Evolutionary conservation across 2,888 invertebrate genomes (phyloP), one percentile per base, ranked within the genome.

Genomic region (Oscheius sp.): DNA sequence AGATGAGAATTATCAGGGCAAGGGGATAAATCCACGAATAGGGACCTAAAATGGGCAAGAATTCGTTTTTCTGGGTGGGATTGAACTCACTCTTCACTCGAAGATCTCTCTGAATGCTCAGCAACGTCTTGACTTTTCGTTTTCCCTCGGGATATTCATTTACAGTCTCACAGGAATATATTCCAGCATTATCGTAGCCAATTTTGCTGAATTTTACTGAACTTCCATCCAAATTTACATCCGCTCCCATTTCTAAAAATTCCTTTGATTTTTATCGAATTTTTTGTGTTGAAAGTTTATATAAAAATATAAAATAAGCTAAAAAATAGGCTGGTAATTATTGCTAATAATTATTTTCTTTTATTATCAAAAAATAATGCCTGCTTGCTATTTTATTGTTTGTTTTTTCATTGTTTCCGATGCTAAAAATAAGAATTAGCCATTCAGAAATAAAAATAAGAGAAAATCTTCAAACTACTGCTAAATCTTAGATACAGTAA

Each of bases 1-100:
- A 69, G 21, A 74, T 81, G 41, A 76, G 58, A 13, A 84, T 3
- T 66, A 85, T 85, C 18, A 84, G 74, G n/a, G 64, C 69, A 0
- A 85, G 75, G 16, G 85, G 85, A 25, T 75, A 74, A 5, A 85
- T 56, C 83, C 84, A 85, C n/a, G 80, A 73, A 64, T 72, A 77
- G 61, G 76, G 76, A 71, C 78, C 84, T 84, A 76, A 27, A 81
- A n/a, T n/a, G n/a, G n/a, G n/a, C n/a, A n/a, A 69, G 2, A 49
- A 7, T 43, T 45, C 23, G 35, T 18, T 45, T 25, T 27, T 52
- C 16, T 1, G 21, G 7, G 25, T 9, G 18, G 46, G 75, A 77
- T 75, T 45, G 9, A 18, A 49, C 49, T 49, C 49, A 82, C 84
- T 82, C 76, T 80, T 82, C 9, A 85, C 80, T 13, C 72, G 45